These are phyloP conservation scores for Xestia c-nigrum DNA, from an alignment of 2,888 invertebrate species.

Conservation along the genomic window DNA sequence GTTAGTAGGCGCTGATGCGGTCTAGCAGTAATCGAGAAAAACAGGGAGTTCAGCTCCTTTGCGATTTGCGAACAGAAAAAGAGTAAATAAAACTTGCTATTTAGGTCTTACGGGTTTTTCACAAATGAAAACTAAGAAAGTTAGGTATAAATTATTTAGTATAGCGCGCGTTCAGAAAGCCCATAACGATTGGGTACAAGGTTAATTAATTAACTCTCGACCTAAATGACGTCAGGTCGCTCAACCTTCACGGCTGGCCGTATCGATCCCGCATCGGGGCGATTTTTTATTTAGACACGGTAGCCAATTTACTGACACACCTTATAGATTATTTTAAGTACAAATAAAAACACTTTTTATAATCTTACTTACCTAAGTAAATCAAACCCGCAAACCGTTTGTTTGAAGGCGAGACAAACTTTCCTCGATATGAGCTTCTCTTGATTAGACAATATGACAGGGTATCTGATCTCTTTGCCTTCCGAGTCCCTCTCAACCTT, in stretches of 20 bases:
- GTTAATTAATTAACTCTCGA: constrained; percentile 39
- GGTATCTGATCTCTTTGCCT: constrained; percentile 99
- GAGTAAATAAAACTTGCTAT: neutral
- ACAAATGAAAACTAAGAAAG: constrained; percentile 17
- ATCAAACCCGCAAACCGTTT: constrained; percentile 99
- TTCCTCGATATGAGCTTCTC: constrained; percentile 99
- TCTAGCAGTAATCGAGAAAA: constrained; percentile 8
- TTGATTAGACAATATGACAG: constrained; percentile 98
- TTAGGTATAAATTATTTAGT: constrained; percentile 21
- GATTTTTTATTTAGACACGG: constrained; percentile 37
- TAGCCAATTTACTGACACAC: constrained; percentile 28
- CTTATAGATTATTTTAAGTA: constrained; percentile 20
- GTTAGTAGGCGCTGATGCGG: neutral
- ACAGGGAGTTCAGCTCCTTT: neutral
- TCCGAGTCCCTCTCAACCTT: constrained; percentile 99
- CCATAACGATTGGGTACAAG: constrained; percentile 22
- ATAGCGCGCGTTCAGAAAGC: constrained; percentile 13
- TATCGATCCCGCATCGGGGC: constrained; percentile 36
- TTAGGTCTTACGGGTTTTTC: neutral
- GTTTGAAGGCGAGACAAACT: constrained; percentile 98
- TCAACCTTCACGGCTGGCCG: constrained; percentile 27
- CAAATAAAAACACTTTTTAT: neutral
- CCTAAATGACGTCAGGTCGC: constrained; percentile 40
- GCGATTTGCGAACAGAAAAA: neutral
- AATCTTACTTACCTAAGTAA: constrained; percentile 92